phyloP scores from a whole-genome alignment of 2,888 invertebrate species.

The Deilephila elpenor region DNA sequence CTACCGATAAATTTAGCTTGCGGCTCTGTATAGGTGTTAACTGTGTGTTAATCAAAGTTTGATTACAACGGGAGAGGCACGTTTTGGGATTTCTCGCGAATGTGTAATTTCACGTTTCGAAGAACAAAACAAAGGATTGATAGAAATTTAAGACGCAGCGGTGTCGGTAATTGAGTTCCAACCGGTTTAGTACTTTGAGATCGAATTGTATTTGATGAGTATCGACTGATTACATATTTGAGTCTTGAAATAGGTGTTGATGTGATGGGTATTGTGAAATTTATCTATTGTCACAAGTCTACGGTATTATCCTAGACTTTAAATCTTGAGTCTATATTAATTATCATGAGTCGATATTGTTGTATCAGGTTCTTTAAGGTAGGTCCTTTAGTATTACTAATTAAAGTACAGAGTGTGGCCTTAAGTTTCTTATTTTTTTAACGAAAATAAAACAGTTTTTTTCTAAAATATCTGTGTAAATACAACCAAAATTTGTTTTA shows the following conservation, averaged over 20 bases:
- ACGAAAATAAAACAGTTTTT: too few relatives aligned
- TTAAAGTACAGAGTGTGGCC: too few relatives aligned
- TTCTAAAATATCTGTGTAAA: too few relatives aligned
- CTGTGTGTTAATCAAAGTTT: constrained; percentile 16
- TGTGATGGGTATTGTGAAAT: background rate
- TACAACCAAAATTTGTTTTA: too few relatives aligned
- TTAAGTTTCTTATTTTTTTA: too few relatives aligned
- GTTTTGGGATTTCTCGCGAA: constrained; percentile 7
- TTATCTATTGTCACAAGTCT: too few relatives aligned
- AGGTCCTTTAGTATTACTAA: too few relatives aligned
- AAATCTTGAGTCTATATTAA: too few relatives aligned
- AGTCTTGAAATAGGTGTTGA: background rate
- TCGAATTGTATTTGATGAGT: background rate
- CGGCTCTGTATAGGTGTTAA: constrained; percentile 1
- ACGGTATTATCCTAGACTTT: too few relatives aligned
- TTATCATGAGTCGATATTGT: too few relatives aligned
- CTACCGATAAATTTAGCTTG: background rate
- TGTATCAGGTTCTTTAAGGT: too few relatives aligned
- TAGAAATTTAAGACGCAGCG: background rate
- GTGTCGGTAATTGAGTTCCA: constrained; percentile 4
- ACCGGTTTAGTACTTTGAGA: background rate
- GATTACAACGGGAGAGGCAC: constrained; percentile 17
- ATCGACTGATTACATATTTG: background rate
- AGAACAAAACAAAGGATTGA: constrained; percentile 14
- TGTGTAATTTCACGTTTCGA: constrained; percentile 22